phyloP scores from a whole-genome alignment of 1,140 invertebrate species.

The Diachasma alloeum region DNA sequence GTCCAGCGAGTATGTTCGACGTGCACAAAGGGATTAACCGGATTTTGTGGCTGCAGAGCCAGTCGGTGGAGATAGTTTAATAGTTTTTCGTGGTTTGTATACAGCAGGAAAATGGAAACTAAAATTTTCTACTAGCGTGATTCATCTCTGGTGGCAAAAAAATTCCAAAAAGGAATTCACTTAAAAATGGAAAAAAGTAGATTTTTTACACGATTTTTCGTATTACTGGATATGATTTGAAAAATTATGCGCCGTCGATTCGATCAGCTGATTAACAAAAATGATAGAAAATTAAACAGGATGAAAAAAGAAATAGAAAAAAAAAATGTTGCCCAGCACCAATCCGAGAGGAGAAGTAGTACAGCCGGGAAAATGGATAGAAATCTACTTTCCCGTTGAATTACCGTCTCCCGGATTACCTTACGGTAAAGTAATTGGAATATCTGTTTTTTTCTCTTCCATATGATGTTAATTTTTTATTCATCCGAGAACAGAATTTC shows the following conservation, averaged over 20 bases:
- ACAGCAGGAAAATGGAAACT: neutral
- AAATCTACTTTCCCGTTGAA: conserved; percentile 19
- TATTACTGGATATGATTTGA: neutral
- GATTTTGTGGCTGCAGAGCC: neutral
- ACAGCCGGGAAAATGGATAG: neutral
- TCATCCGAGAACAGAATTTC: neutral
- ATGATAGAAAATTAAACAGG: neutral
- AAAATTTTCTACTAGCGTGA: neutral
- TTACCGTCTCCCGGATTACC: conserved; percentile 16
- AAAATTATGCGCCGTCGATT: neutral
- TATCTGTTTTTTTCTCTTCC: neutral
- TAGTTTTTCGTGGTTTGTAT: neutral
- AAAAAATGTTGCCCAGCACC: neutral
- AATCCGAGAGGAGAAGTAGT: neutral
- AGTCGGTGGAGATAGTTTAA: neutral
- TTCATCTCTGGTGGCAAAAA: neutral
- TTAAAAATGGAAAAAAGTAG: neutral
- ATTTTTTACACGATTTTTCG: neutral
- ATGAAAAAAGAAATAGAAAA: conserved; percentile 1
- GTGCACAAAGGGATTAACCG: neutral
- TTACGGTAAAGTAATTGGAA: neutral
- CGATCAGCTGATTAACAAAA: neutral
- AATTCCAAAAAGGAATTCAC: neutral
- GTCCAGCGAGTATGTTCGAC: neutral
- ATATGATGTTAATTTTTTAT: neutral